Evolutionary conservation across 1,140 invertebrate species (phyloP).

Genomic region (Trachymyrmex septentrionalis): DNA sequence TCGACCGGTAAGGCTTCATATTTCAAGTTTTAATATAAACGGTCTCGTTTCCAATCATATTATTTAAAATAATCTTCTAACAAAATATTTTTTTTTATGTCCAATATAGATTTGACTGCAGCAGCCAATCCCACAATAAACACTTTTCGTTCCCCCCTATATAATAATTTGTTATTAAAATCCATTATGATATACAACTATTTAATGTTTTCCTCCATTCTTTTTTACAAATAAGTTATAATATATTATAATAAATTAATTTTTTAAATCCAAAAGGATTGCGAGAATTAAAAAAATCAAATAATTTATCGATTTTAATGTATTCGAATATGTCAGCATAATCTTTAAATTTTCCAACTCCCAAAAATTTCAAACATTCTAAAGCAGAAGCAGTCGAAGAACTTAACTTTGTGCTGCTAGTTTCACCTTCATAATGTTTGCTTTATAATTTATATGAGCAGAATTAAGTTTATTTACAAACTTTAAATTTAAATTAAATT

Average conservation of each 20-base stretch:
- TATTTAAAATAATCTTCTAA: too few relatives aligned
- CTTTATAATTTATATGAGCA: constrained; percentile 23
- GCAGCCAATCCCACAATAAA: too few relatives aligned
- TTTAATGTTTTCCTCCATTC: too few relatives aligned
- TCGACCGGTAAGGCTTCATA: too few relatives aligned
- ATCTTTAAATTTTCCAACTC: constrained; percentile 23
- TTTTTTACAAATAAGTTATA: too few relatives aligned
- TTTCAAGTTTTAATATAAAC: too few relatives aligned
- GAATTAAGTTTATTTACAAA: constrained; percentile 33
- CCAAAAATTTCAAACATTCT: constrained; percentile 3
- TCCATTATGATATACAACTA: too few relatives aligned
- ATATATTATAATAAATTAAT: background rate
- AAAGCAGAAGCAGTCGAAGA: constrained; percentile 16
- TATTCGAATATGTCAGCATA: constrained; percentile 5
- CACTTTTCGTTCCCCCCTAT: too few relatives aligned
- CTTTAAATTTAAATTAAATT: background rate
- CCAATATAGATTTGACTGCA: too few relatives aligned
- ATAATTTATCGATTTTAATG: background rate
- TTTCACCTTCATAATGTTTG: constrained; percentile 13
- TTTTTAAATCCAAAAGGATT: constrained; percentile 25
- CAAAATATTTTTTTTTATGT: too few relatives aligned
- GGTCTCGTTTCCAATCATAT: too few relatives aligned
- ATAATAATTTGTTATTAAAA: too few relatives aligned
- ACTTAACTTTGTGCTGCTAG: constrained; percentile 26
- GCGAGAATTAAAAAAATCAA: background rate